Evolutionary conservation across 1,140 invertebrate genomes (phyloP).

Genomic region (Drosophila nannoptera): DNA sequence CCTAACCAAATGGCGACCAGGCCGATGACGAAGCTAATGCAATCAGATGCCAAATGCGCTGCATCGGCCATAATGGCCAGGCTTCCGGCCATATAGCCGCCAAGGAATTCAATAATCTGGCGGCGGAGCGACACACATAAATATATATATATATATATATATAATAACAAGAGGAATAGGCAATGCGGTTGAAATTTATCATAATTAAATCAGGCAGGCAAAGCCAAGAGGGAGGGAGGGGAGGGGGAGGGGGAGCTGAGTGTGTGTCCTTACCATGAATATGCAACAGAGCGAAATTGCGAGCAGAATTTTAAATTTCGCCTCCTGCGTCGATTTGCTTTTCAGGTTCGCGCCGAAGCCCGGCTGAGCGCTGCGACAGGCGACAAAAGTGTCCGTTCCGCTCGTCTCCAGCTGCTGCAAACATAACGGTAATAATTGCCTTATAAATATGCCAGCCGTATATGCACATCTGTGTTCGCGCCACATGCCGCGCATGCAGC

Average conservation of each 20-base stretch:
- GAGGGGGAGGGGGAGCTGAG: not conserved
- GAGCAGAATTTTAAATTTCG: conserved; percentile 81
- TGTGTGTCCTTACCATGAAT: conserved; percentile 82
- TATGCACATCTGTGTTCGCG: conserved; percentile 11
- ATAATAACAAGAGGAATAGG: too few species aligned
- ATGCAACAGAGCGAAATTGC: conserved; percentile 83
- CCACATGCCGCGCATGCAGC: conserved; percentile 40
- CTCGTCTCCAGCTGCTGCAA: conserved; percentile 45
- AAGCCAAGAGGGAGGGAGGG: too few species aligned
- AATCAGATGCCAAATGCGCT: conserved; percentile 90
- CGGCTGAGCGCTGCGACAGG: conserved; percentile 54
- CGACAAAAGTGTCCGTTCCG: conserved; percentile 2
- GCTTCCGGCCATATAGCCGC: conserved; percentile 89
- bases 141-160: conserved; percentile 3
- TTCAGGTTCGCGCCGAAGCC: conserved; percentile 78
- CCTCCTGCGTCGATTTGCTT: conserved; percentile 80
- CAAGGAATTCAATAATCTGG: conserved; percentile 85
- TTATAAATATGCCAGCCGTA: conserved; percentile 51
- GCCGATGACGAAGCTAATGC: conserved; percentile 89
- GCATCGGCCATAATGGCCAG: conserved; percentile 91
- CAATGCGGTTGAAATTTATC: conserved; percentile 47
- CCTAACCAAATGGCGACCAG: conserved; percentile 87
- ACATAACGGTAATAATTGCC: conserved; percentile 42
- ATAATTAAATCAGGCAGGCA: conserved; percentile 54
- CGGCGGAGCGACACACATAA: conserved; percentile 27